Conservation (phyloP, 1,140 invertebrate species). For the Drosophila eugracilis region DNA sequence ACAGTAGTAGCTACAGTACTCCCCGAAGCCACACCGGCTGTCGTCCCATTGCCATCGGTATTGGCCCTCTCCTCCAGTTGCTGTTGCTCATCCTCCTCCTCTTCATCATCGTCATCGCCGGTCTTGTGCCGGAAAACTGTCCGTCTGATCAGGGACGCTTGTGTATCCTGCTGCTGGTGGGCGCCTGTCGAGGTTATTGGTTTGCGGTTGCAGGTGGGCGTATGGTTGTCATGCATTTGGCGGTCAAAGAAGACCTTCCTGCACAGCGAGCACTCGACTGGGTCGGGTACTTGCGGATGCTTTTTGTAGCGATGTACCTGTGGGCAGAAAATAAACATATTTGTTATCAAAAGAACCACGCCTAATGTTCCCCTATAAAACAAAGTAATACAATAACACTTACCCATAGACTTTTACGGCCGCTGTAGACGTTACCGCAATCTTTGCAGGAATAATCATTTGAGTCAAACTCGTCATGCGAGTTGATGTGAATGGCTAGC, state of each 20-base stretch:
- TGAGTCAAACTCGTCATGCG: conserved; percentile 83
- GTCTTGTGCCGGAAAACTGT: conserved; percentile 74
- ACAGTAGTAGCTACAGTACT: background rate
- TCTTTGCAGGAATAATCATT: conserved; percentile 84
- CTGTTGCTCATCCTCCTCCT: conserved; percentile 61
- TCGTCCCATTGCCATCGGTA: conserved; percentile 5
- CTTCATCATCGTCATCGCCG: conserved; percentile 78
- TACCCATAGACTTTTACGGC: conserved; percentile 84
- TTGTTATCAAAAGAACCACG: too few species aligned
- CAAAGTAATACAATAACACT: conserved; percentile 21
- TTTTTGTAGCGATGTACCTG: conserved; percentile 84
- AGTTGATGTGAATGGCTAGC: conserved; percentile 84
- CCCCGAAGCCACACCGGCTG: conserved; percentile 3
- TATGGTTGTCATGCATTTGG: conserved; percentile 82
- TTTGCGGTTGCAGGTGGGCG: conserved; percentile 81
- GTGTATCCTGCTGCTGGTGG: conserved; percentile 56
- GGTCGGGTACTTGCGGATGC: conserved; percentile 81
- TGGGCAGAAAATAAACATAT: background rate
- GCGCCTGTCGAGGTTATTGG: conserved; percentile 74
- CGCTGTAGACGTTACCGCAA: conserved; percentile 84
- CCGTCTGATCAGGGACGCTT: conserved; percentile 21
- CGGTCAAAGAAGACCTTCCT: conserved; percentile 83
- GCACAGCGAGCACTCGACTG: conserved; percentile 78
- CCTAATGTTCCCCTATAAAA: background rate
- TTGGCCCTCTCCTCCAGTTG: conserved; percentile 19